Percentiles rank a stretch among this genome's conserved stretches.
Evolutionary conservation across 2,888 invertebrate species (phyloP).

Genomic region (Empis stercorea): DNA sequence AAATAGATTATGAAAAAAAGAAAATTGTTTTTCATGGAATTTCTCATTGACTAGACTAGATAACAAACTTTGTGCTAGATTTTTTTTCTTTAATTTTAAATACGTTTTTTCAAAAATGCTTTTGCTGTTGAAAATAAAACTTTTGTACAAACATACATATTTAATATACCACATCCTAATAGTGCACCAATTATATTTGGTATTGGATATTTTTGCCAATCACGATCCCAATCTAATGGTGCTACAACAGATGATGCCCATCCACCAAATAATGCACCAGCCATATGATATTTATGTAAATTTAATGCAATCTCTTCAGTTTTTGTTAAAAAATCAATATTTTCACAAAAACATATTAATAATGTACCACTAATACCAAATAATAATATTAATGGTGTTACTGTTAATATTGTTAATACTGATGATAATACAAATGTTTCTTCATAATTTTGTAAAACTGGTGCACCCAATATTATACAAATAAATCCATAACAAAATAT

Average conservation of each 20-base stretch:
- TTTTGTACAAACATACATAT: conserved; percentile 34
- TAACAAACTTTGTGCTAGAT: neutral
- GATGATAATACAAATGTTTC: conserved; percentile 32
- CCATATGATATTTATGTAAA: conserved; percentile 32
- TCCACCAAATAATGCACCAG: conserved; percentile 48
- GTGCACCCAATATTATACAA: conserved; percentile 35
- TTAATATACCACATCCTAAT: conserved; percentile 41
- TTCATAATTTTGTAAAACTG: conserved; percentile 33
- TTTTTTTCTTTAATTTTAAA: conserved; percentile 6
- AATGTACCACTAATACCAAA: conserved; percentile 33
- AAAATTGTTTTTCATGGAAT: no score
- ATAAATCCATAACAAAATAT: conserved; percentile 30
- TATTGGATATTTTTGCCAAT: conserved; percentile 67
- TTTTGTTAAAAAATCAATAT: conserved; percentile 29
- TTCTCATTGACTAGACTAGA: neutral
- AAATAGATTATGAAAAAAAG: no score
- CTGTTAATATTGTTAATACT: conserved; percentile 30
- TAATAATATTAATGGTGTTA: conserved; percentile 32
- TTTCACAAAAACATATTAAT: conserved; percentile 34
- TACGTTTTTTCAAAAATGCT: conserved; percentile 29
- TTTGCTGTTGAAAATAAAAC: conserved; percentile 29
- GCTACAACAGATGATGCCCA: conserved; percentile 69
- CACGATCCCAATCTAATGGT: conserved; percentile 76
- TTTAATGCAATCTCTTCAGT: conserved; percentile 31
- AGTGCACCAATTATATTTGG: conserved; percentile 51